Conservation (phyloP, 2,797 vertebrate genomes). For the Naso thynnoides region DNA sequence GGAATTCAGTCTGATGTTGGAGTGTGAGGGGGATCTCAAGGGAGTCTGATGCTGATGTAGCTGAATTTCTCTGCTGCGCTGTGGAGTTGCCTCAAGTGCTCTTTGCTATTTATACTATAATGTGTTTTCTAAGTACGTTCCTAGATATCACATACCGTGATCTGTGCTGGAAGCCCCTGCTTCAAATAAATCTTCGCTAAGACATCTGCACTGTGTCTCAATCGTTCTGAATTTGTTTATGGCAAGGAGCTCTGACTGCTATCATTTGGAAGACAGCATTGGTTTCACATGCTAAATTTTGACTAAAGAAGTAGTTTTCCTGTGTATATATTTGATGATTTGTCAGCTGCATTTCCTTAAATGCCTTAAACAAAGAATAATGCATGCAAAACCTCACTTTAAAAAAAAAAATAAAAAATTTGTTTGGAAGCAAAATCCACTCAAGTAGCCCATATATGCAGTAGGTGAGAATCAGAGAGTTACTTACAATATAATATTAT, state of each 20-base stretch:
- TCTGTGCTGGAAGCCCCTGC: not conserved
- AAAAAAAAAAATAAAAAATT: not conserved
- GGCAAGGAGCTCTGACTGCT: not conserved
- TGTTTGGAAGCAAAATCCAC: not conserved
- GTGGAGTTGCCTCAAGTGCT: constrained; percentile 3
- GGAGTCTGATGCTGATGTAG: constrained; percentile 39
- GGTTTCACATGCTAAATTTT: not conserved
- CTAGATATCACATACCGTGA: not conserved
- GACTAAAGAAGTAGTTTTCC: not conserved
- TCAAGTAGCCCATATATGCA: too few species aligned
- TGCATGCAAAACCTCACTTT: too few species aligned
- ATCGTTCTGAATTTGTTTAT: not conserved
- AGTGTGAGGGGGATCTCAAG: constrained; percentile 21
- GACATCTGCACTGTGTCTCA: constrained; percentile 1
- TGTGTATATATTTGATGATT: not conserved
- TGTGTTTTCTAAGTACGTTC: constrained; percentile 16
- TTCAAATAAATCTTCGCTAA: not conserved
- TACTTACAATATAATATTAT: too few species aligned
- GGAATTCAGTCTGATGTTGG: constrained; percentile 19
- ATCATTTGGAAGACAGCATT: not conserved
- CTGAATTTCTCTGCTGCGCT: constrained; percentile 31
- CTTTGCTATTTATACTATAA: constrained; percentile 27
- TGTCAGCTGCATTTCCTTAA: not conserved
- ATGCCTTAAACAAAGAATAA: not conserved
- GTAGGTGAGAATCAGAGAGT: too few species aligned